Evolutionary conservation across 2,888 invertebrate genomes (phyloP).

Genomic region (Catocala sponsa): DNA sequence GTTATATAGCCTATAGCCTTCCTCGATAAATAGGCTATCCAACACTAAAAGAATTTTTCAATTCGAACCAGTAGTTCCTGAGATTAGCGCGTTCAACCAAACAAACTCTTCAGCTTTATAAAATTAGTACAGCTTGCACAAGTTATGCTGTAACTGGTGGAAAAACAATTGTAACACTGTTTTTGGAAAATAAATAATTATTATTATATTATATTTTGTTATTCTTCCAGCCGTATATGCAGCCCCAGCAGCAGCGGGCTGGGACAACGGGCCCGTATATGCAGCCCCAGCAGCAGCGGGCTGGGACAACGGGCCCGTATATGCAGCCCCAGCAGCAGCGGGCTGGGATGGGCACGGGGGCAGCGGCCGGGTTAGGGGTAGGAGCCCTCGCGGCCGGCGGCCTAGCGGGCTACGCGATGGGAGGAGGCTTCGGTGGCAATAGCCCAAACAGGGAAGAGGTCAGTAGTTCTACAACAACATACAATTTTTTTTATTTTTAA

Average conservation of each 20-base stretch:
- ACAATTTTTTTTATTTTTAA: not conserved
- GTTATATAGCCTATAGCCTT: too few relatives aligned
- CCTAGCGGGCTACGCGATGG: slow-evolving; percentile 87
- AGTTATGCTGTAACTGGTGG: too few relatives aligned
- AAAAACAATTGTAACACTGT: too few relatives aligned
- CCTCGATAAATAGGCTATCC: too few relatives aligned
- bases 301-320: too few relatives aligned
- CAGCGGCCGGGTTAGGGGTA: slow-evolving; percentile 84
- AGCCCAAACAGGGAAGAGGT: slow-evolving; percentile 66
- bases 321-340: slow-evolving; percentile 54
- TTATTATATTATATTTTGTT: not conserved
- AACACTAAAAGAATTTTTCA: too few relatives aligned
- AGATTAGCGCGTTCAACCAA: too few relatives aligned
- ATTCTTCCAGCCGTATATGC: slow-evolving; percentile 51
- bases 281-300: slow-evolving; percentile 17
- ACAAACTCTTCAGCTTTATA: too few relatives aligned
- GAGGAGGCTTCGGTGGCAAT: slow-evolving; percentile 78
- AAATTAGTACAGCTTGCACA: too few relatives aligned
- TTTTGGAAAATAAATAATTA: not conserved
- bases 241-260: too few relatives aligned
- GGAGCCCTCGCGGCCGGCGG: slow-evolving; percentile 86
- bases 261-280: slow-evolving; percentile 51
- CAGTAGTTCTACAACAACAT: not conserved
- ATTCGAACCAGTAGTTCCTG: too few relatives aligned
- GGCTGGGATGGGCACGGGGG: slow-evolving; percentile 75